Evolutionary conservation across 2,113 vertebrate genomes (phyloP), one percentile per base, ranked within the genome.

Genomic region (Haplochromis burtoni): DNA sequence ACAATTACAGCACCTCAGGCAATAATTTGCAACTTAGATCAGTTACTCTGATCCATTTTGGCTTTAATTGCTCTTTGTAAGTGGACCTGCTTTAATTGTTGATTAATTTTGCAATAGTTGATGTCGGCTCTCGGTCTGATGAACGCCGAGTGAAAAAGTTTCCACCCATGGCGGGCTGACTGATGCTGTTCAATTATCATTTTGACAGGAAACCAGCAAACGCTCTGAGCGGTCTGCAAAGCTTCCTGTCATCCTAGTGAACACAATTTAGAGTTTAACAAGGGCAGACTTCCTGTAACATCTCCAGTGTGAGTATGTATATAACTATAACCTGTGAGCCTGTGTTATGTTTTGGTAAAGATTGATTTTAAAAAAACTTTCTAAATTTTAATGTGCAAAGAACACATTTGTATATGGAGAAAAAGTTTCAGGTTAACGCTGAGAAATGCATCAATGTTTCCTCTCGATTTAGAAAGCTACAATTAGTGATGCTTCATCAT

Each of bases 151-250:
- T 63, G 7, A 76, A 82, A 63, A 83, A 14, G 13, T 88, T 86
- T 63, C 54, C 47, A 63, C 21, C 17, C 5, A 40, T 40, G 9
- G n/a, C 55, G 26, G 13, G 40, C 55, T 81, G 53, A 86, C 86
- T 85, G 81, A 91, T 82, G 79, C 86, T 63, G 71, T 21, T 86
- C 45, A 84, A 85, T 90, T 87, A 86, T 91, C 76, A 86, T 63
- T 88, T 47, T 81, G 26, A 93, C 94, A 94, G 93, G 93, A 96
- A 94, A 92, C 93, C 84, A 92, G 82, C 84, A 82, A 68, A 55
- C 6, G 2, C 61, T 81, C 87, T 45, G 16, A 90, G 83, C 55
- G 31, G 59, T 55, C 83, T 90, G 61, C 87, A 86, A 10, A 31
- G 63, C 85, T 95, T 94, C 95, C 94, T 95, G 93, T 91, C 81